A percentile compares a stretch with the other conserved stretches of the same genome.
Conservation (phyloP, 2,113 vertebrate species). For the Macrotis lagotis region DNA sequence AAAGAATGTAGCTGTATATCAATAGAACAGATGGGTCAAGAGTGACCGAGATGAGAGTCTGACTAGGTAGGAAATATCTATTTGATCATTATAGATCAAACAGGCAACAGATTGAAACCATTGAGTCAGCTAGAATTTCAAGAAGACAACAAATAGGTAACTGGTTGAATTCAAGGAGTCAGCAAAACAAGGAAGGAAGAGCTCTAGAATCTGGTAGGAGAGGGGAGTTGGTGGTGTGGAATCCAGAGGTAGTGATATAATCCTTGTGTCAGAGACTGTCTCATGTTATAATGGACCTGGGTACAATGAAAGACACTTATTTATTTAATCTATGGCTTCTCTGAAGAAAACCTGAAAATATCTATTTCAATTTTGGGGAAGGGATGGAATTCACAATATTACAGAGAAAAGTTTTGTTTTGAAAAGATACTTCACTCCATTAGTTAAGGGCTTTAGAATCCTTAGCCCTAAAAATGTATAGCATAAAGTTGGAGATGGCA, state of each 20-base stretch:
- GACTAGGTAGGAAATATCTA: background rate
- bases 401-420: background rate
- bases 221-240: background rate
- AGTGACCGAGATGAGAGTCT: background rate
- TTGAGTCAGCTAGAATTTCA: background rate
- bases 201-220: background rate
- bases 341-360: background rate
- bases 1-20: background rate
- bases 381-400: background rate
- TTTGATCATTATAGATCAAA: background rate
- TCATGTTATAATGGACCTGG: background rate
- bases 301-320: background rate
- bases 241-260: background rate
- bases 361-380: background rate
- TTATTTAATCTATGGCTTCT: background rate
- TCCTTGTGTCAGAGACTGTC: background rate
- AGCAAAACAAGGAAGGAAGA: background rate
- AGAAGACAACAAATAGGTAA: background rate
- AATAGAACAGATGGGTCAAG: background rate
- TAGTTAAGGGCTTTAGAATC: background rate
- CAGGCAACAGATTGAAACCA: background rate
- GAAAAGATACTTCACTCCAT: background rate
- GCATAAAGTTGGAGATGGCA: background rate
- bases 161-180: background rate
- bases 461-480: background rate